Evolutionary conservation across 2,797 vertebrate genomes (phyloP).

Genomic region (Pangasius larnaudii): DNA sequence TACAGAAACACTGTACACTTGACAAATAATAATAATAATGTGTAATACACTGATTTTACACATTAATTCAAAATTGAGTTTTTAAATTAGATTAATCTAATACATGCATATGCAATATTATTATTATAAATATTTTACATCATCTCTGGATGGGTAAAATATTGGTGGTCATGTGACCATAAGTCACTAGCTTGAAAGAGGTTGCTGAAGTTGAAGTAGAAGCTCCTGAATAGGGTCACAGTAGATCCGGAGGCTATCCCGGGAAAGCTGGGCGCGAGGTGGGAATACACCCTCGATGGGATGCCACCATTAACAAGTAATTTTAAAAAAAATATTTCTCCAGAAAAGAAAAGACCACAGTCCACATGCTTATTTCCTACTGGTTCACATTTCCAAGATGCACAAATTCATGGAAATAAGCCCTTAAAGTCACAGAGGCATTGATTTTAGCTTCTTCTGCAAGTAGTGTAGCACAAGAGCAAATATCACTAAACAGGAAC

Average conservation of each 20-base stretch:
- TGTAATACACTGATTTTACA: neutral
- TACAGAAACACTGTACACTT: conserved; percentile 17
- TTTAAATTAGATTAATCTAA: neutral
- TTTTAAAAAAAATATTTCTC: neutral
- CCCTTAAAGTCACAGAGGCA: neutral
- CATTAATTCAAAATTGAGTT: neutral
- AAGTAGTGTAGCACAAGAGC: neutral
- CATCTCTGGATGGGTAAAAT: neutral
- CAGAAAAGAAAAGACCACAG: neutral
- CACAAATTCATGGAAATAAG: neutral
- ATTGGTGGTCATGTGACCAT: neutral
- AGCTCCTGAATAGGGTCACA: neutral
- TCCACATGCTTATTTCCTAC: neutral
- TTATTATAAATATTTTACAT: neutral
- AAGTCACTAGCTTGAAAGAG: neutral
- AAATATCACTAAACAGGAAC: neutral
- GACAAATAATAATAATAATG: neutral
- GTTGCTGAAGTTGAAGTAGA: neutral
- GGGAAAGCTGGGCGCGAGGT: neutral
- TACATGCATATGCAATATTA: neutral
- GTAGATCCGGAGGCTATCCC: neutral
- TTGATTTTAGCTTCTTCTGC: neutral
- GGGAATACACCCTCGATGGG: neutral
- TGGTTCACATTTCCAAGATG: neutral
- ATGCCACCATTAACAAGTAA: neutral